Evolutionary conservation across 2,113 vertebrate species (phyloP), one percentile per base, ranked within the genome.

Genomic region (Conger conger): DNA sequence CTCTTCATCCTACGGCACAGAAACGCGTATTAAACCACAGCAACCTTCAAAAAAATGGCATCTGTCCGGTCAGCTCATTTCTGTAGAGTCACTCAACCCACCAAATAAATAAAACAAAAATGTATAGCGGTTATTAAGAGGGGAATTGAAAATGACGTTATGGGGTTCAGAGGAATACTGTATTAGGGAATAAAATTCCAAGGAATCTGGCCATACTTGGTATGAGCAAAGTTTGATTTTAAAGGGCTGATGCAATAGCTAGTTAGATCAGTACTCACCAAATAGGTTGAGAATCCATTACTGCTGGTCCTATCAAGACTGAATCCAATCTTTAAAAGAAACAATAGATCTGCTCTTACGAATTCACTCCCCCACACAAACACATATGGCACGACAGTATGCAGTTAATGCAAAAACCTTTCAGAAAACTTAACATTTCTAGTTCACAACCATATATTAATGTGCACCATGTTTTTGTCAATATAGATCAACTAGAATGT

Each of bases 241-340:
- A 23, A 3, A 63, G 57, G 17, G 57, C 3, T 63, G 57, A 63
- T 63, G 23, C 20, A 63, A 27, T 27, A 63, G 57, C 4, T 63
- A 27, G 18, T 63, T 20, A 63, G 57, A 27, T 63, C 20, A 63
- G 23, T 63, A 85, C 95, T 95, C 91, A 97, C 96, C 96, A 97
- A 87, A 53, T 96, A 97, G 2, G 96, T 95, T 76, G 96, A 95
- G 86, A 97, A 96, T 13, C 96, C 96, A 8, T 97, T 96, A 5
- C 95, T 97, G 88, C 92, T 95, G 7, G 96, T 95, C n/a, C 95
- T 92, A 87, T 97, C 96, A 63, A 97, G 88, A 77, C 95, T 97
- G 91, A 97, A 97, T 7, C 96, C 96, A 60, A 97, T 91, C 97
- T 97, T 80, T 0, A 5, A 85, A 30, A 54, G 84, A 81, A 37